These are phyloP conservation scores for Rhizoglyphus robini DNA, from an alignment of 1,140 invertebrate species.

Conservation along the genomic window DNA sequence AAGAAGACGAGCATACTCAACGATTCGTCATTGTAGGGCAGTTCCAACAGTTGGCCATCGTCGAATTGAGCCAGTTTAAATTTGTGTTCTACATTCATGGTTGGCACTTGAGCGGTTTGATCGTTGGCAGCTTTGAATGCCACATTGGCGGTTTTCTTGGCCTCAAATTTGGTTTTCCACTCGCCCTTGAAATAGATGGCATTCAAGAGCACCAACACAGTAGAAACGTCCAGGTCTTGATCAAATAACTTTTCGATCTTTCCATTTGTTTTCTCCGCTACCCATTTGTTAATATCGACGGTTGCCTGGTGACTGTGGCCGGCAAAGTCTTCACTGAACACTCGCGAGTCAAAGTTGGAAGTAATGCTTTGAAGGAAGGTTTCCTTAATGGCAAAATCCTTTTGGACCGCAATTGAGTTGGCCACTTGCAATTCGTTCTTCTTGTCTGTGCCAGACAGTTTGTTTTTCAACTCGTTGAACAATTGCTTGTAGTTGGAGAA, in stretches of 20 bases:
- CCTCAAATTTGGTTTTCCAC: constrained; percentile 60
- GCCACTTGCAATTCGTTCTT: background rate
- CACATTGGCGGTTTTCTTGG: no score
- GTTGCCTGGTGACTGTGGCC: no score
- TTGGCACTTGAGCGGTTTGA: background rate
- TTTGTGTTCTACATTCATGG: background rate
- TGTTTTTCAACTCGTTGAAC: no score
- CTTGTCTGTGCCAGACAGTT: no score
- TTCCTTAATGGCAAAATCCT: background rate
- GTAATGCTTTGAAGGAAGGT: constrained; percentile 7
- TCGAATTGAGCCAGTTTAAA: background rate
- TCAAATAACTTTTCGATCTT: constrained; percentile 45
- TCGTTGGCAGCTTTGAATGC: no score
- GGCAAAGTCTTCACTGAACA: constrained; percentile 28
- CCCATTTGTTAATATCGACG: constrained; percentile 53
- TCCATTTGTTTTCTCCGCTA: constrained; percentile 48
- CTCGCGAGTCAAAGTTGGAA: background rate
- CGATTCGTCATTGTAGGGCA: background rate
- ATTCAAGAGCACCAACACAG: constrained; percentile 53
- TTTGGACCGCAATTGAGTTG: background rate
- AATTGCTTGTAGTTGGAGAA: no score
- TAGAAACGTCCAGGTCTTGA: background rate
- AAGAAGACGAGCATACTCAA: constrained; percentile 1
- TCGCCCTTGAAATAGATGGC: constrained; percentile 65
- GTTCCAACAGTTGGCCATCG: background rate